phyloP scores from a whole-genome alignment of 2,797 vertebrate species.

The Sylvilagus floridanus region DNA sequence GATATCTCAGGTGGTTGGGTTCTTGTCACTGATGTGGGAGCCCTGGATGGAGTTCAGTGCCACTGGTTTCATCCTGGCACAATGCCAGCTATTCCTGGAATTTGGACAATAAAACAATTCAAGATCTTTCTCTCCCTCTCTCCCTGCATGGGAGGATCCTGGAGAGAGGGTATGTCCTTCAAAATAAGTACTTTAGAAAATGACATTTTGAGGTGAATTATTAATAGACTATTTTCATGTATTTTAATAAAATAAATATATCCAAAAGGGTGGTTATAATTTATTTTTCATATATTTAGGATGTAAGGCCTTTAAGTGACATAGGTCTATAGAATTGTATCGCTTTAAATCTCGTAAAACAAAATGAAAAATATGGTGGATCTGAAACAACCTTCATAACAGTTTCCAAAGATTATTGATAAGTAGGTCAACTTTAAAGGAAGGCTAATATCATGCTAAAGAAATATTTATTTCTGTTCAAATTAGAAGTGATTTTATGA shows the following conservation, averaged over 20 bases:
- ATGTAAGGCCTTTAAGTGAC: slow-evolving; percentile 30
- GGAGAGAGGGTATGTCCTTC: no score
- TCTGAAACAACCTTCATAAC: background rate
- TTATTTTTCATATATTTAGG: background rate
- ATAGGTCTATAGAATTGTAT: background rate
- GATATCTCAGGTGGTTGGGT: no score
- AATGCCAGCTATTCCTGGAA: no score
- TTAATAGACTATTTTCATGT: background rate
- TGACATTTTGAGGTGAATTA: background rate
- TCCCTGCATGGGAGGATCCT: no score
- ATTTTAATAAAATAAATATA: slow-evolving; percentile 20
- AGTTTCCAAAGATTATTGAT: background rate
- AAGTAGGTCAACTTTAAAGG: background rate
- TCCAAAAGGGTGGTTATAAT: background rate
- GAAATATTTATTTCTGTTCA: slow-evolving; percentile 36
- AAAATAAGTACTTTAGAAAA: no score
- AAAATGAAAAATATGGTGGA: slow-evolving; percentile 39
- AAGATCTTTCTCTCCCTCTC: no score
- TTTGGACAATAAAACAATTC: no score
- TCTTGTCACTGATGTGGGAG: no score
- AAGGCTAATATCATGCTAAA: slow-evolving; percentile 37
- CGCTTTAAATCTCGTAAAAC: slow-evolving; percentile 26
- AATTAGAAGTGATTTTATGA: background rate
- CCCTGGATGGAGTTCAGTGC: no score
- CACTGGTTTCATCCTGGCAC: no score